Evolutionary conservation across 92 coral and sea anemone genomes (phyloP).

Genomic region (Paragorgia papillata): DNA sequence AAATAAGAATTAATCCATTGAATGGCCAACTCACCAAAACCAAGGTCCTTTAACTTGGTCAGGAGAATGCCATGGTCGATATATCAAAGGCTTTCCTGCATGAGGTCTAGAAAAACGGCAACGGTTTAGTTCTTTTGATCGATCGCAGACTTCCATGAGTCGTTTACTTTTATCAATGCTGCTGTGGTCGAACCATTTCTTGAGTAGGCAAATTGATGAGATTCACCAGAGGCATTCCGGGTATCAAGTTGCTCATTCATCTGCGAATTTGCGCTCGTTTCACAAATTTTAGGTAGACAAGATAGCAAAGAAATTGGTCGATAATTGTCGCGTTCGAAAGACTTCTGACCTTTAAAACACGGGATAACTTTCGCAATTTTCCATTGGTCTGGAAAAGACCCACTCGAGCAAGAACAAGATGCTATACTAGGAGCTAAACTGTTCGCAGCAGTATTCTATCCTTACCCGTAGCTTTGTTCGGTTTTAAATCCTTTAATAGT

Average conservation of each 20-base stretch:
- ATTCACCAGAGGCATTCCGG: neutral
- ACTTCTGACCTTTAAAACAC: neutral
- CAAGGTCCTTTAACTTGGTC: neutral
- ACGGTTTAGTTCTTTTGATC: neutral
- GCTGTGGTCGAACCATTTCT: neutral
- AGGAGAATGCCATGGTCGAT: conserved; percentile 13
- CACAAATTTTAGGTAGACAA: conserved; percentile 1
- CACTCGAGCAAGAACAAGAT: too few relatives aligned
- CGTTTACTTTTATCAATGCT: neutral
- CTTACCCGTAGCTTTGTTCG: too few relatives aligned
- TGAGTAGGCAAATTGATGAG: conserved; percentile 9
- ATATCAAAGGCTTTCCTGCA: conserved; percentile 7
- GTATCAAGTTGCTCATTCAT: neutral
- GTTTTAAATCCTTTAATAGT: too few relatives aligned
- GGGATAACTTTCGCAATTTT: too few relatives aligned
- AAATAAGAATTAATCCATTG: neutral
- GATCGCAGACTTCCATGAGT: conserved; percentile 3
- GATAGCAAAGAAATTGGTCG: conserved; percentile 9
- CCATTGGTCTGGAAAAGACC: too few relatives aligned
- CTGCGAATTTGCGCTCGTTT: neutral
- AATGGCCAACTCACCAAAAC: neutral
- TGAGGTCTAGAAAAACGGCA: conserved; percentile 5
- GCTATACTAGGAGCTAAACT: too few relatives aligned
- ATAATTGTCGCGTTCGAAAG: conserved; percentile 1
- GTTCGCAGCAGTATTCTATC: too few relatives aligned